Evolutionary conservation across 2,797 vertebrate species (phyloP).

Genomic region (Poecilia gillii): DNA sequence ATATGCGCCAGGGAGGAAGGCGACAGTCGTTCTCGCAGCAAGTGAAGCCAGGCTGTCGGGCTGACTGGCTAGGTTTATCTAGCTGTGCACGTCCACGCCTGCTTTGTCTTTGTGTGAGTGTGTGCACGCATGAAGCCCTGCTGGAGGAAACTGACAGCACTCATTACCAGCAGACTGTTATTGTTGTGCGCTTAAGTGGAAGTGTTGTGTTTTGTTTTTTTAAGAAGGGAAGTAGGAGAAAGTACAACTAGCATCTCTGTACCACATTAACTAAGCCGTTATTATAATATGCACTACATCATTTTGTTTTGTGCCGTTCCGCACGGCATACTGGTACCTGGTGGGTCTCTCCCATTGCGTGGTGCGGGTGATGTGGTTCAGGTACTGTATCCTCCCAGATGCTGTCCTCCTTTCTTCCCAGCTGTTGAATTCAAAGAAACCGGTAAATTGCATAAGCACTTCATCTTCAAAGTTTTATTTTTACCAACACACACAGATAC

Average conservation of each 20-base stretch:
- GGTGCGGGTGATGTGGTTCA: slow-evolving; percentile 95
- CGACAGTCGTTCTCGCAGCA: slow-evolving; percentile 72
- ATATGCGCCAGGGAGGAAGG: slow-evolving; percentile 74
- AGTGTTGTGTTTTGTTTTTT: slow-evolving; percentile 21
- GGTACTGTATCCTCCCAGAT: slow-evolving; percentile 94
- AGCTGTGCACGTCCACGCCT: slow-evolving; percentile 2
- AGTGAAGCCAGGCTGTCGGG: slow-evolving; percentile 61
- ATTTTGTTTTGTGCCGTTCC: background rate
- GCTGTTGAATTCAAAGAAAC: slow-evolving; percentile 76
- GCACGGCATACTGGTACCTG: slow-evolving; percentile 75
- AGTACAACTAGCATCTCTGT: slow-evolving; percentile 12
- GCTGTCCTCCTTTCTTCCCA: slow-evolving; percentile 96
- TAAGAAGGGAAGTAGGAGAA: slow-evolving; percentile 24
- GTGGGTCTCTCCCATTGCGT: slow-evolving; percentile 97
- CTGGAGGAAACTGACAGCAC: slow-evolving; percentile 58
- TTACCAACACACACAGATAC: background rate
- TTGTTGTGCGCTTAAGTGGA: slow-evolving; percentile 43
- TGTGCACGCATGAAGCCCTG: background rate
- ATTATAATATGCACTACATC: background rate
- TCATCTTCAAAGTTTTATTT: background rate
- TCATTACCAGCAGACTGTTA: slow-evolving; percentile 59
- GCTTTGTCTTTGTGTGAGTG: slow-evolving; percentile 1
- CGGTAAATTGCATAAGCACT: background rate
- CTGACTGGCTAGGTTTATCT: slow-evolving; percentile 57
- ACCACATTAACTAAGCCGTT: background rate